A percentile compares a stretch with the other conserved stretches of the same genome.
phyloP scores from a whole-genome alignment of 1,140 invertebrate genomes.

The Globodera ellingtonae region DNA sequence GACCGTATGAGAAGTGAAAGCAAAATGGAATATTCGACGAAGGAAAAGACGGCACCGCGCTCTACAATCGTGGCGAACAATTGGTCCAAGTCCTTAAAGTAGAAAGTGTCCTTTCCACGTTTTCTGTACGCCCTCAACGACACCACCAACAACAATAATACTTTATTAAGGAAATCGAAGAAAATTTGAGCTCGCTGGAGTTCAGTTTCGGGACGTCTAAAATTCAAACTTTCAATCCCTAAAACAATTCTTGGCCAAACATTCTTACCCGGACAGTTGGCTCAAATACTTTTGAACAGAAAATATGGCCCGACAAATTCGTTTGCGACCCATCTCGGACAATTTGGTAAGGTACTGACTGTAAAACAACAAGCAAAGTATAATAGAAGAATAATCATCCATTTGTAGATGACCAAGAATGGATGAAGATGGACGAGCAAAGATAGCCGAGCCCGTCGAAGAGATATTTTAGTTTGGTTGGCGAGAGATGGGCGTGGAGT shows the following conservation, averaged over 20 bases:
- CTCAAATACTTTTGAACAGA: conserved; percentile 82
- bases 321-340: conserved; percentile 73
- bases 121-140: too few relatives aligned
- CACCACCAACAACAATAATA: background rate
- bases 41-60: conserved; percentile 23
- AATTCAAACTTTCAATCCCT: background rate
- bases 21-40: conserved; percentile 31
- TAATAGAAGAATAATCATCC: background rate
- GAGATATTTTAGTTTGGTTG: conserved; percentile 83
- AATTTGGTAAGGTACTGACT: conserved; percentile 79
- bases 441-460: conserved; percentile 88
- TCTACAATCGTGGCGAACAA: conserved; percentile 24
- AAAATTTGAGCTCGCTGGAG: conserved; percentile 30
- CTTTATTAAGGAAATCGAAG: conserved; percentile 24
- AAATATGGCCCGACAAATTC: conserved; percentile 78
- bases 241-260: background rate
- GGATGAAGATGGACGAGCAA: conserved; percentile 82
- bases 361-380: conserved; percentile 29
- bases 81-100: conserved; percentile 28
- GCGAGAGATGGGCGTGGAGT: conserved; percentile 75
- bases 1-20: conserved; percentile 24
- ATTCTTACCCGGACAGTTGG: background rate
- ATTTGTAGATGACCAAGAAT: conserved; percentile 67
- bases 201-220: conserved; percentile 22
- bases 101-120: background rate